Base-by-base conservation (phyloP, 2,113 vertebrate species). In the Rhineura floridana region DNA sequence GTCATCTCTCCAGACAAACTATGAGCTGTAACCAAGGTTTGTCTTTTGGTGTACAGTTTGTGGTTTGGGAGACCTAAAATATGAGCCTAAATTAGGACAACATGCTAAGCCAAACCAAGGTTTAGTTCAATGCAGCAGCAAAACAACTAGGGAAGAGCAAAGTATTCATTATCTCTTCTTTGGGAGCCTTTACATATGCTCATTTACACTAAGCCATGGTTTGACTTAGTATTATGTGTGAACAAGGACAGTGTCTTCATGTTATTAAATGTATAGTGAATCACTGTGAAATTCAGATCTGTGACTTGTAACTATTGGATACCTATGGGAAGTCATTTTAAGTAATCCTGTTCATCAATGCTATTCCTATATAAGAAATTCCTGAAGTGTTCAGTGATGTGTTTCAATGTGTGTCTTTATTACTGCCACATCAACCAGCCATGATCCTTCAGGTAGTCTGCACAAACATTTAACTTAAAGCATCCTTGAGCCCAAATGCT, bases 351-450 rank as follows among this genome's bases (percentile, higher is more conserved):
- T 3, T 50, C 28, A 46, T 30, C 62, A 15, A 39, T 2, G 1
- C 67, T 79, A 42, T n/a, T 76, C 33, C 76, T 10, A 62, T 77
- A 0, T 33, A 67, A 48, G 21, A 0, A 1, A 83, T 81, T 70
- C 10, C 52, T 39, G 65, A 81, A 77, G 36, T 81, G 4, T 48
- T 23, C 11, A n/a, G 55, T 10, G 2, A 69, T 65, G 1, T 19
- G 85, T 87, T 48, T 84, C 86, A 5, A 0, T 36, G 70, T 39
- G 13, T 23, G 83, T 59, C 46, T 50, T 70, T 52, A 70, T 36
- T 4, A 42, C 5, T 2, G 44, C 19, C 44, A 4, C 69, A 1
- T 2, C 9, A n/a, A 0, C 9, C 36, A 79, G 70, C 1, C 50
- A 46, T 62, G 2, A 0, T 28, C 81, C 4, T 59, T 62, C 80